Evolutionary conservation across 1,140 invertebrate genomes (phyloP).

Genomic region (Cataglyphis hispanica): DNA sequence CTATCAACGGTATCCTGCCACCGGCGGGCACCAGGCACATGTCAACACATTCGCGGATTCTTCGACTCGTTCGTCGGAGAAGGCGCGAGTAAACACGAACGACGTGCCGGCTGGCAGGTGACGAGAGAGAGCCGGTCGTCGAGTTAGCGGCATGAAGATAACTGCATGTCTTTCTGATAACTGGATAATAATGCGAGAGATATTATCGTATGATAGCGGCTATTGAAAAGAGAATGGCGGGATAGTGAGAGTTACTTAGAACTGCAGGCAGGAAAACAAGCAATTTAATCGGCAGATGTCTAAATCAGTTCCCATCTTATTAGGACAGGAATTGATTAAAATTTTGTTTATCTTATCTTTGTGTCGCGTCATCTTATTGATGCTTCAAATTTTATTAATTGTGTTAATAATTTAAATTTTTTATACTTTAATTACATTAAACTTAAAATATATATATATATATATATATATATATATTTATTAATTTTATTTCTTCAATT

Average conservation of each 20-base stretch:
- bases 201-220: conserved; percentile 13
- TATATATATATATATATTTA: too few species aligned
- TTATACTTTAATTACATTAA: neutral
- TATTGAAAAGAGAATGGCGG: conserved; percentile 22
- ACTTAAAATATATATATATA: neutral
- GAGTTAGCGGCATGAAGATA: conserved; percentile 49
- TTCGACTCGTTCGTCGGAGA: conserved; percentile 10
- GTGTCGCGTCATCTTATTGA: neutral
- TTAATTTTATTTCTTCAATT: too few species aligned
- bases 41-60: conserved; percentile 43
- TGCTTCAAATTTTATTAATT: neutral
- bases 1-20: conserved; percentile 56
- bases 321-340: neutral
- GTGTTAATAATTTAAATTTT: neutral
- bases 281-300: neutral
- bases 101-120: conserved; percentile 36
- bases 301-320: neutral
- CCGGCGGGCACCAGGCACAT: neutral
- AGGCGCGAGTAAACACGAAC: conserved; percentile 12
- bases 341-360: neutral
- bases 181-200: conserved; percentile 50
- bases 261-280: neutral
- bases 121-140: conserved; percentile 42
- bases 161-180: conserved; percentile 36
- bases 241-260: neutral